Evolutionary conservation across 2,888 invertebrate genomes (phyloP).

Genomic region (Eupithecia inturbata): DNA sequence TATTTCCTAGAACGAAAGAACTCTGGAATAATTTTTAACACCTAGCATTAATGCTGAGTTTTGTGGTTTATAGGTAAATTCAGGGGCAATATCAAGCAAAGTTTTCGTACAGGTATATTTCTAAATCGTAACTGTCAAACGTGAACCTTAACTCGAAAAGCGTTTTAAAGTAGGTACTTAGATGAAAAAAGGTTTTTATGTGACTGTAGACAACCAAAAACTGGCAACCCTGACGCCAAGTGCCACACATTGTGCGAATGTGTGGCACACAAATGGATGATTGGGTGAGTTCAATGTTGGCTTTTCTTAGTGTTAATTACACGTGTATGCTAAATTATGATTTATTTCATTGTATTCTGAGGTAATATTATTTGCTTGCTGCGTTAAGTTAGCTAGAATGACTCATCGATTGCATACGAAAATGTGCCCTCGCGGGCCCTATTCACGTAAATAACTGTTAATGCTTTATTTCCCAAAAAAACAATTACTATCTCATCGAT

Average conservation of each 20-base stretch:
- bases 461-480: not conserved
- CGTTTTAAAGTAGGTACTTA: no score
- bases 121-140: not conserved
- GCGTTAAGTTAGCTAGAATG: not conserved
- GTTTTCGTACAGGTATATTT: not conserved
- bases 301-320: slow-evolving; percentile 24
- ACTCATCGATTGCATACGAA: not conserved
- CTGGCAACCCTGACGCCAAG: not conserved
- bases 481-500: not conserved
- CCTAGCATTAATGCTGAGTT: not conserved
- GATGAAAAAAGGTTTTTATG: no score
- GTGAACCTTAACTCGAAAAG: not conserved
- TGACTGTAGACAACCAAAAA: not conserved
- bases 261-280: slow-evolving; percentile 27
- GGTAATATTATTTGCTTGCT: not conserved
- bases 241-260: not conserved
- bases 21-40: not conserved
- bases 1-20: not conserved
- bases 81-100: not conserved
- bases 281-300: slow-evolving; percentile 32
- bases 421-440: not conserved
- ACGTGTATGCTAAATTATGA: not conserved
- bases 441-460: not conserved
- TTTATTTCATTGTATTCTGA: not conserved
- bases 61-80: not conserved